Evolutionary conservation across 2,113 vertebrate genomes (phyloP), one percentile per base, ranked within the genome.

Genomic region (Nasalis larvatus): DNA sequence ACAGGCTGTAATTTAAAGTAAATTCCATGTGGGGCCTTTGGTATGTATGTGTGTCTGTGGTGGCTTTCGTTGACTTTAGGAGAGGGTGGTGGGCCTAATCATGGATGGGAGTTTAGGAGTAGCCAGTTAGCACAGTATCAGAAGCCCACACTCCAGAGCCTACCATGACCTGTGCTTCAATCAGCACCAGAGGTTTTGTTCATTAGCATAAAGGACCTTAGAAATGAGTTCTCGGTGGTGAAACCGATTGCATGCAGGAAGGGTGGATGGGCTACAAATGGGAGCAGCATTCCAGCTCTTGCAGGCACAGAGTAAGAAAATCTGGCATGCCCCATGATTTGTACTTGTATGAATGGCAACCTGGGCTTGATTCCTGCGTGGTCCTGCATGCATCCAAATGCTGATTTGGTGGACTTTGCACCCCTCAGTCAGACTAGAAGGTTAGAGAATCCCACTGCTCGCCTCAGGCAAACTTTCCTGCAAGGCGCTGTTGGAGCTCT

Each of bases 381-480:
- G 14, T 12, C 45, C n/a, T 49, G 20, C 2, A 1, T 21, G 32
- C 45, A 8, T 27, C 78, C 9, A 45, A 40, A 78, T 63, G 63
- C 49, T 45, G 60, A 81, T 30, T 60, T 82, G 91, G 80, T 85
- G 82, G 45, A 52, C 23, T 73, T 66, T 42, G 47, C 45, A n/a
- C 86, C 73, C 85, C 40, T 81, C 37, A 68, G 45, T 91, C 35
- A 25, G 21, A 81, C 68, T 45, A 35, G 60, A 96, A 96, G 58
- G 54, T 85, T 86, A 71, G 78, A 94, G 63, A 73, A 76, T 80
- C 23, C 47, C 2, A 1, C 42, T 66, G 81, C 20, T 25, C 45
- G 92, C 86, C 89, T 92, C 37, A 2, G 90, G 96, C 90, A 87
- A 58, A 88, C 91, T 82, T 81, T 30, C 66, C 87, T 66, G 49